A percentile compares a stretch with the other conserved stretches of the same genome.
phyloP scores from a whole-genome alignment of 1,140 invertebrate species.

The Drosophila bifasciata region DNA sequence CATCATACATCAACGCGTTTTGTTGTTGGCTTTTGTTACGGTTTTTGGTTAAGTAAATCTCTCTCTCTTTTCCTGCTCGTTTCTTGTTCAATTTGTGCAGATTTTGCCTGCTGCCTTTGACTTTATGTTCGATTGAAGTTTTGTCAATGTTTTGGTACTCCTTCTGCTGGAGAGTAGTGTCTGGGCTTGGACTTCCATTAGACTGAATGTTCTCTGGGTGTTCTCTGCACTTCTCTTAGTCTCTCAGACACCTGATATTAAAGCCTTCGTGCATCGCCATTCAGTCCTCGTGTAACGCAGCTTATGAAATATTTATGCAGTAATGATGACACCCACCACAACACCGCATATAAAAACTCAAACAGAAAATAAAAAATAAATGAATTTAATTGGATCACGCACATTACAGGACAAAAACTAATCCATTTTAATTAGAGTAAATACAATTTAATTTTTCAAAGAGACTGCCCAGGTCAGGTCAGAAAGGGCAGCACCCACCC shows the following conservation, averaged over 20 bases:
- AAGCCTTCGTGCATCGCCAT: too few relatives aligned
- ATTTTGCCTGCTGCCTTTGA: slow-evolving; percentile 11
- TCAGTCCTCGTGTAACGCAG: too few relatives aligned
- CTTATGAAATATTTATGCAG: neutral
- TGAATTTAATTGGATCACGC: slow-evolving; percentile 48
- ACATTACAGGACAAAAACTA: slow-evolving; percentile 47
- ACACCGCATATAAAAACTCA: slow-evolving; percentile 3
- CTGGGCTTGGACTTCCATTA: neutral
- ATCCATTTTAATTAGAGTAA: slow-evolving; percentile 82
- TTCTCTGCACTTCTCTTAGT: too few relatives aligned
- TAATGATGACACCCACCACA: too few relatives aligned
- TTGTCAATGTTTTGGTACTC: too few relatives aligned
- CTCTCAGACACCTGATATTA: too few relatives aligned
- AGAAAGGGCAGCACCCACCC: slow-evolving; percentile 27
- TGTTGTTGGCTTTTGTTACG: slow-evolving; percentile 41
- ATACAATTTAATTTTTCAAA: slow-evolving; percentile 72
- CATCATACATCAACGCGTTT: slow-evolving; percentile 81
- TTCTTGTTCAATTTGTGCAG: slow-evolving; percentile 21
- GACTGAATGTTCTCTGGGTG: neutral
- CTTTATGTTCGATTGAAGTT: slow-evolving; percentile 1
- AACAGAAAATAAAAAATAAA: slow-evolving; percentile 37
- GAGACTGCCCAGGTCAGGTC: slow-evolving; percentile 47
- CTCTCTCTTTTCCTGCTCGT: neutral
- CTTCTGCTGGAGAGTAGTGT: too few relatives aligned
- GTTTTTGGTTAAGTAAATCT: slow-evolving; percentile 24